Conservation (phyloP, 2,888 invertebrate species). For the Galeruca laticollis region DNA sequence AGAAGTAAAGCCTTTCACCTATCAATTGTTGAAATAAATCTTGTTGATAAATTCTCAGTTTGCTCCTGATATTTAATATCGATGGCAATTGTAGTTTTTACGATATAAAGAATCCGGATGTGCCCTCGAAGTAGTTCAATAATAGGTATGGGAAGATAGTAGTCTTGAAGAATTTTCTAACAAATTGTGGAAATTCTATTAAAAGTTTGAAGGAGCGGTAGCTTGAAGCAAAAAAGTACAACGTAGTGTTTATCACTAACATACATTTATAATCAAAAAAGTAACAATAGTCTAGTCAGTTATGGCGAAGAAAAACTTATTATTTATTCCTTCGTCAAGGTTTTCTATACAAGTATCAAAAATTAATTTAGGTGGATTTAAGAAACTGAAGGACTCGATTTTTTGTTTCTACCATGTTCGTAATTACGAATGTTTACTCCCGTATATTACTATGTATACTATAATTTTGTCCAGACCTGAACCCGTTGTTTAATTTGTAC, state of each 20-base stretch:
- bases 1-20: no score
- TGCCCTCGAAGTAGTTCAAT: not conserved
- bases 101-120: not conserved
- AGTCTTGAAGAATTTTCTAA: not conserved
- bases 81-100: not conserved
- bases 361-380: no score
- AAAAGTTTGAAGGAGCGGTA: conserved; percentile 5
- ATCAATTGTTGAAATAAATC: not conserved
- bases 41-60: not conserved
- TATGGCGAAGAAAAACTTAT: not conserved
- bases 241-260: not conserved
- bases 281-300: not conserved
- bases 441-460: no score
- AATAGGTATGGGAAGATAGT: not conserved
- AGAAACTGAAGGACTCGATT: no score
- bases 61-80: not conserved
- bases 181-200: not conserved
- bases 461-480: no score
- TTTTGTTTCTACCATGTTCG: no score
- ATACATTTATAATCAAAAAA: not conserved
- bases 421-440: no score
- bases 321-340: no score
- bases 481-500: no score
- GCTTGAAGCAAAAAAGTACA: not conserved
- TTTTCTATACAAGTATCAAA: no score